These are phyloP conservation scores for Agrochola litura DNA, from an alignment of 2,888 invertebrate genomes.

Conservation along the genomic window DNA sequence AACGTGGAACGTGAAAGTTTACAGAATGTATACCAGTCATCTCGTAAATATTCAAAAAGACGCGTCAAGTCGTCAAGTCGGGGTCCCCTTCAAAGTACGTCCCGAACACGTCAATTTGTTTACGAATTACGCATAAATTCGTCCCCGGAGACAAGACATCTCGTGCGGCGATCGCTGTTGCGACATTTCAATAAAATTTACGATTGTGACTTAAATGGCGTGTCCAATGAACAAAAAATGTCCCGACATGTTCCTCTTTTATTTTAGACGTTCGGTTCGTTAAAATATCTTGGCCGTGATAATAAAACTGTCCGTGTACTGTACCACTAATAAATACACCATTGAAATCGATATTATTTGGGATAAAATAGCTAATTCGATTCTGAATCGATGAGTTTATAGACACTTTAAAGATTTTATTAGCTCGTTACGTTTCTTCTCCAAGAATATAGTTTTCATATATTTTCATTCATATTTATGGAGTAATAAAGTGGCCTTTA, in stretches of 20 bases:
- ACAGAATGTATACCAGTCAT: conserved; percentile 74
- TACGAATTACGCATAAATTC: conserved; percentile 91
- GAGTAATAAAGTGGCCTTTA: conserved; percentile 33
- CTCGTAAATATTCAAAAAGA: conserved; percentile 80
- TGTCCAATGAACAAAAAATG: conserved; percentile 88
- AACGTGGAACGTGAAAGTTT: conserved; percentile 70
- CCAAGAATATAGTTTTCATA: conserved; percentile 61
- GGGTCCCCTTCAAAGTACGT: conserved; percentile 84
- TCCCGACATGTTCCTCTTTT: conserved; percentile 86
- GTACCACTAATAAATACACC: conserved; percentile 80
- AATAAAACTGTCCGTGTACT: conserved; percentile 86
- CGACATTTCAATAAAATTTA: conserved; percentile 91
- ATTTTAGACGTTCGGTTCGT: conserved; percentile 88
- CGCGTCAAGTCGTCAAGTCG: conserved; percentile 86
- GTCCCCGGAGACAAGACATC: conserved; percentile 89
- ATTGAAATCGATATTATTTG: conserved; percentile 81
- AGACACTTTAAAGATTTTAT: conserved; percentile 65
- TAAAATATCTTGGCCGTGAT: conserved; percentile 87
- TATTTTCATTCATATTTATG: conserved; percentile 57
- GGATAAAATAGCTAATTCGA: conserved; percentile 71
- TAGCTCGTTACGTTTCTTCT: conserved; percentile 56
- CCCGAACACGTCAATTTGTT: conserved; percentile 89
- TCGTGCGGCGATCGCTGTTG: conserved; percentile 89
- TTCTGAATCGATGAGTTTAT: conserved; percentile 68
- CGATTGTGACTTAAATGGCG: conserved; percentile 90